These are phyloP conservation scores for Dilophus febrilis DNA, from an alignment of 2,888 invertebrate species.

Conservation along the genomic window DNA sequence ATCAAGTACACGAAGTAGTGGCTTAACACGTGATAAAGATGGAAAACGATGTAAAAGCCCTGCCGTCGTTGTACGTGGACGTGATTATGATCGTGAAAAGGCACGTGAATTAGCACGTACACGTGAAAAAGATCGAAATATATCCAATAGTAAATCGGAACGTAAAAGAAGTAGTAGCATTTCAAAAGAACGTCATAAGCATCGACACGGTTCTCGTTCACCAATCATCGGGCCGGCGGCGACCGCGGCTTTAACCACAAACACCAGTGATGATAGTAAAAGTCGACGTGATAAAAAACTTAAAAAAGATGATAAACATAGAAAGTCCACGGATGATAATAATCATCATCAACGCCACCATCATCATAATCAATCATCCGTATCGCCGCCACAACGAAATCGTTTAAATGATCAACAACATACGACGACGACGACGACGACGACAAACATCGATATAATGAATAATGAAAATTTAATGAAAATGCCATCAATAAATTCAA, in stretches of 20 bases:
- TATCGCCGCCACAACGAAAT: no score
- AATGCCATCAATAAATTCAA: constrained; percentile 10
- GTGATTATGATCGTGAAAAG: background rate
- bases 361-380: no score
- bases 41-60: no score
- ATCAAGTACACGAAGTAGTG: no score
- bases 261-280: constrained; percentile 11
- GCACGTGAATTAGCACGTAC: constrained; percentile 19
- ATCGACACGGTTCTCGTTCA: constrained; percentile 8
- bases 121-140: constrained; percentile 24
- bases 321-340: no score
- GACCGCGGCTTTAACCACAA: no score
- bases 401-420: constrained; percentile 7
- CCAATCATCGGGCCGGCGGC: no score
- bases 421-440: background rate
- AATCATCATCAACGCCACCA: background rate
- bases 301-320: constrained; percentile 19
- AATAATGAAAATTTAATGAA: no score
- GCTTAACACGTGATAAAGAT: no score
- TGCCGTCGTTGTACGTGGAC: no score
- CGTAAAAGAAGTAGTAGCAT: constrained; percentile 26
- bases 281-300: constrained; percentile 24
- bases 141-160: constrained; percentile 19
- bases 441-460: background rate
- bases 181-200: constrained; percentile 10